Evolutionary conservation across 2,888 invertebrate genomes (phyloP).

Genomic region (Gasteruption jaculator): DNA sequence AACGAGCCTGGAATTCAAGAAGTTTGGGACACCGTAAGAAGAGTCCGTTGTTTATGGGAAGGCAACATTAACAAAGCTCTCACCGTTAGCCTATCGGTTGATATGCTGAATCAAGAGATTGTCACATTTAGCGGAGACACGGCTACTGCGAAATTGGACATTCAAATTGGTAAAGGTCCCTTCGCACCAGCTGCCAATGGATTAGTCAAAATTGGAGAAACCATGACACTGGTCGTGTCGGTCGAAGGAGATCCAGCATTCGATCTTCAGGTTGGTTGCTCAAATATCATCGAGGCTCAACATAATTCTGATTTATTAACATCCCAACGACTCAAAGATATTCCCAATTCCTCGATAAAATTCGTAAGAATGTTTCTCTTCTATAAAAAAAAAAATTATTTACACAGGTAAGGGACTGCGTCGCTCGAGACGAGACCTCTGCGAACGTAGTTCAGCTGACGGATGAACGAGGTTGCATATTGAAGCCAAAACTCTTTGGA

Average conservation of each 20-base stretch:
- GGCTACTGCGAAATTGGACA: constrained; percentile 73
- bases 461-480: constrained; percentile 71
- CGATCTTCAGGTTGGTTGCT: constrained; percentile 60
- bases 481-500: constrained; percentile 76
- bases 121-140: constrained; percentile 84
- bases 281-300: too few species aligned
- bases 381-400: constrained; percentile 4
- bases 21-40: constrained; percentile 75
- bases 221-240: constrained; percentile 75
- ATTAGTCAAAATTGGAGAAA: constrained; percentile 75
- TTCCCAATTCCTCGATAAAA: constrained; percentile 1
- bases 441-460: constrained; percentile 66
- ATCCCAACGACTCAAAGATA: background rate
- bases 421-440: constrained; percentile 67
- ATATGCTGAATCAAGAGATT: constrained; percentile 74
- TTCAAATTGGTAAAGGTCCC: constrained; percentile 73
- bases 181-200: constrained; percentile 73
- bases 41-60: constrained; percentile 78
- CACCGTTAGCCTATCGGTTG: constrained; percentile 70
- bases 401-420: constrained; percentile 64
- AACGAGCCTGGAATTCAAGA: constrained; percentile 73
- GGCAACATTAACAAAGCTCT: constrained; percentile 73
- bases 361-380: background rate
- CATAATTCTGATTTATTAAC: background rate
- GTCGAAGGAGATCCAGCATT: constrained; percentile 77